Base-by-base conservation (phyloP, 2,888 invertebrate genomes). In the Slavum lentiscoides region DNA sequence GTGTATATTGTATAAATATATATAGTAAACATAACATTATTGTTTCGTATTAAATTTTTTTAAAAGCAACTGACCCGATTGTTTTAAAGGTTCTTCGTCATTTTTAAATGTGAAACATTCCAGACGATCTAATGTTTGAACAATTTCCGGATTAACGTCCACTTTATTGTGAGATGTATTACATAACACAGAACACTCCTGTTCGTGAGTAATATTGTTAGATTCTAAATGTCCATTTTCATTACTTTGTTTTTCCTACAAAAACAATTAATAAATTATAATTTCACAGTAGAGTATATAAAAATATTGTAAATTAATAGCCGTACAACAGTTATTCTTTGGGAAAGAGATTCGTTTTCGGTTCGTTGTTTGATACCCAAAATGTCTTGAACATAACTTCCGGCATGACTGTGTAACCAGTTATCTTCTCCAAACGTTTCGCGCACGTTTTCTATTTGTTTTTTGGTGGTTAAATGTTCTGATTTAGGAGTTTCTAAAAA, bases 321-420 rank as follows among this genome's bases (percentile, higher is more conserved):
- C 5, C 6, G 1, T 49, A 64, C n/a, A 64, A 58, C 43, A 21
- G 11, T 74, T 11, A 30, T 23, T 67, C 59, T 49, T 39, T 74
- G 23, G 84, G 82, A 17, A 85, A 69, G 49, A 9, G 49, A 62
- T 58, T 64, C 70, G 62, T 62, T 64, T 64, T 55, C 70, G 19
- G 61, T 19, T 11, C 23, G 83, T 68, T 86, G 85, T 80, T 87
- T 86, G 67, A 90, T 85, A 21, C 91, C 90, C 84, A 91, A 86
- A 53, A 89, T 88, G 84, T 88, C 89, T 84, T 90, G 89, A 68
- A 91, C 88, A 67, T 86, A 85, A 55, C 88, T 87, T 1, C 89
- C 89, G 74, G 88, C 88, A 72, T 88, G 87, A 72, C 87, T 87
- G 82, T 89, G 89, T 53, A 92, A 84, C 91, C 91, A 92, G 74